A percentile compares a stretch with the other conserved stretches of the same genome.
Conservation (phyloP, 2,888 invertebrate genomes). For the Latheticus oryzae region DNA sequence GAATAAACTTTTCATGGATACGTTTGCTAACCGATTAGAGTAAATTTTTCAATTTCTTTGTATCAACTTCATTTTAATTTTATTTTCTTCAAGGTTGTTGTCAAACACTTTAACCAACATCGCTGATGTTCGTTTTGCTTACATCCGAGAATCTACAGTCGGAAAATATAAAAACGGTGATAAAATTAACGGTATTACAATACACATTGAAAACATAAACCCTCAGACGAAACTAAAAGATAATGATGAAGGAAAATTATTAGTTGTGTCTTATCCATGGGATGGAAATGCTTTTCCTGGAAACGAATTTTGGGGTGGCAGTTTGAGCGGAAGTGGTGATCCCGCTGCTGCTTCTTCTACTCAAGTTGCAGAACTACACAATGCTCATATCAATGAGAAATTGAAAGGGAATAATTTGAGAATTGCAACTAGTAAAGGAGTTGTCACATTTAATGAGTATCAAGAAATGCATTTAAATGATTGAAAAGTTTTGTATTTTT, state of each 20-base stretch:
- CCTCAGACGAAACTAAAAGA: slow-evolving; percentile 69
- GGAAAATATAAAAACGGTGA: slow-evolving; percentile 65
- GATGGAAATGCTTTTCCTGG: slow-evolving; percentile 80
- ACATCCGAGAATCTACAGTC: slow-evolving; percentile 67
- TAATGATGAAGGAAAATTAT: slow-evolving; percentile 58
- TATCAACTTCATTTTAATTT: neutral
- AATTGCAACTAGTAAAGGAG: slow-evolving; percentile 63
- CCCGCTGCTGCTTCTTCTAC: slow-evolving; percentile 73
- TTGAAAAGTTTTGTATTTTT: too few relatives aligned
- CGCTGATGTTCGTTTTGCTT: slow-evolving; percentile 75
- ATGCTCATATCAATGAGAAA: slow-evolving; percentile 69
- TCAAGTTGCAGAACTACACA: slow-evolving; percentile 73
- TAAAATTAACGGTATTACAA: slow-evolving; percentile 56
- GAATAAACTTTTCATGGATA: slow-evolving; percentile 72
- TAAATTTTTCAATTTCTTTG: slow-evolving; percentile 51
- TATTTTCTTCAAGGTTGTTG: slow-evolving; percentile 46
- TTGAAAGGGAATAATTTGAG: slow-evolving; percentile 68
- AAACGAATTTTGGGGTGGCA: slow-evolving; percentile 77
- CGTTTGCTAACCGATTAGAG: slow-evolving; percentile 72
- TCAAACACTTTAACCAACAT: slow-evolving; percentile 66
- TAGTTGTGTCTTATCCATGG: slow-evolving; percentile 67
- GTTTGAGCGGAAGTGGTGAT: slow-evolving; percentile 69
- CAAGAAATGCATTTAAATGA: slow-evolving; percentile 50
- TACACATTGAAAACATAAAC: slow-evolving; percentile 68
- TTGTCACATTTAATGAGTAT: slow-evolving; percentile 48